These are phyloP conservation scores for Cardiocondyla obscurior DNA, from an alignment of 1,140 invertebrate genomes.

Conservation along the genomic window DNA sequence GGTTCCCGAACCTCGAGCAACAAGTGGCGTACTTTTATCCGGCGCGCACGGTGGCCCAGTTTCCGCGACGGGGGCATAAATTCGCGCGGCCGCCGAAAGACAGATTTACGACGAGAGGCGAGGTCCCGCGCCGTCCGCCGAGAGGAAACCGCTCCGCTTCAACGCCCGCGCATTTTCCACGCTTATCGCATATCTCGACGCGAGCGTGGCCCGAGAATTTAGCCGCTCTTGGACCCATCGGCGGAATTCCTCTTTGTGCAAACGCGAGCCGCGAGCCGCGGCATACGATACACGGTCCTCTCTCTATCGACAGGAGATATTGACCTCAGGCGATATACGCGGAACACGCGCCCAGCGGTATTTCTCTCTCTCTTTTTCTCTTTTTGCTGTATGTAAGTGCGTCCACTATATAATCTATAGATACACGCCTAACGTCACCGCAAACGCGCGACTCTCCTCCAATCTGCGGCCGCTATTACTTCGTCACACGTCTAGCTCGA, in stretches of 20 bases:
- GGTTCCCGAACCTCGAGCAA: slow-evolving; percentile 36
- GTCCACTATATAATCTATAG: slow-evolving; percentile 20
- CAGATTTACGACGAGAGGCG: slow-evolving; percentile 51
- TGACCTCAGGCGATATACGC: slow-evolving; percentile 59
- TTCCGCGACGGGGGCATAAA: slow-evolving; percentile 59
- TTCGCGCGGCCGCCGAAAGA: slow-evolving; percentile 46
- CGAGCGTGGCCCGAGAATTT: too few species aligned
- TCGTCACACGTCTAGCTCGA: slow-evolving; percentile 34
- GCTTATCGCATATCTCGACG: not conserved
- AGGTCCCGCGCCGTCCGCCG: slow-evolving; percentile 29
- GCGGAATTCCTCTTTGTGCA: slow-evolving; percentile 56
- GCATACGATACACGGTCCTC: slow-evolving; percentile 25
- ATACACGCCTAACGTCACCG: slow-evolving; percentile 11
- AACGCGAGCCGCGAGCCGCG: slow-evolving; percentile 21
- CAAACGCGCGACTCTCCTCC: slow-evolving; percentile 21
- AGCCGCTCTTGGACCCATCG: slow-evolving; percentile 25
- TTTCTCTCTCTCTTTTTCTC: not conserved
- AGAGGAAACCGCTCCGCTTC: slow-evolving; percentile 21
- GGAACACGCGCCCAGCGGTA: slow-evolving; percentile 6
- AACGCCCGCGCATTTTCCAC: not conserved
- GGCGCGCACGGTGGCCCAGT: slow-evolving; percentile 56
- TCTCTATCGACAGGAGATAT: slow-evolving; percentile 67
- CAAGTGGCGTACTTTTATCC: slow-evolving; percentile 69
- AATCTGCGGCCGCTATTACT: slow-evolving; percentile 57
- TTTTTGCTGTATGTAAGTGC: not conserved